Conservation (phyloP, 2,888 invertebrate species). For the Macrophya alboannulata region DNA sequence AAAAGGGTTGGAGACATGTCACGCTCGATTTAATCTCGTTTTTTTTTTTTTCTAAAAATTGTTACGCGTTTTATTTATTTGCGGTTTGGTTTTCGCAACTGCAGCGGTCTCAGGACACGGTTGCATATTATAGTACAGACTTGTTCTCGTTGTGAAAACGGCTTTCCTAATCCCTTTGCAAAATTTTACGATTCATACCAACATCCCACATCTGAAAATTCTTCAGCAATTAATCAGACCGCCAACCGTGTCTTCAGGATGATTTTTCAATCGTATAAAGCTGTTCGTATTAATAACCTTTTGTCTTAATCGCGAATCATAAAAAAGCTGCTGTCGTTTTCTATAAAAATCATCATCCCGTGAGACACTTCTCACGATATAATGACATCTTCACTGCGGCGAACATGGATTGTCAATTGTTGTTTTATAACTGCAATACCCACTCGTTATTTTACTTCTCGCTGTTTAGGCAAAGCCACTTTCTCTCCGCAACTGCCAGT, state of each 20-base stretch:
- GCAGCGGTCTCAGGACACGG: not conserved
- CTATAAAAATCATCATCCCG: not conserved
- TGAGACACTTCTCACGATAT: constrained; percentile 26
- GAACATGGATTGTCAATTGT: constrained; percentile 9
- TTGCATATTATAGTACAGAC: not conserved
- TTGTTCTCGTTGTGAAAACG: not conserved
- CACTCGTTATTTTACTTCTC: constrained; percentile 9
- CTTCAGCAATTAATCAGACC: not conserved
- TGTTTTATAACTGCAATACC: constrained; percentile 9
- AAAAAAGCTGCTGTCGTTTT: not conserved
- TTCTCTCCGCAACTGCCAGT: constrained; percentile 36
- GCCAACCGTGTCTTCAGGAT: not conserved
- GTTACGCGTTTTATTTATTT: constrained; percentile 19
- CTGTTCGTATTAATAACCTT: not conserved
- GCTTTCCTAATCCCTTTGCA: not conserved
- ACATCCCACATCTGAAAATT: not conserved
- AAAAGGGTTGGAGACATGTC: constrained; percentile 55
- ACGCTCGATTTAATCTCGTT: constrained; percentile 46
- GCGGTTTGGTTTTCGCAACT: constrained; percentile 5
- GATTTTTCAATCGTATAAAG: not conserved
- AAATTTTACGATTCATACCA: not conserved
- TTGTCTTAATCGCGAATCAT: not conserved
- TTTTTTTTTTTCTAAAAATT: constrained; percentile 36
- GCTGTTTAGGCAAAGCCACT: constrained; percentile 54
- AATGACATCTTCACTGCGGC: constrained; percentile 23